Conservation (phyloP, 2,113 vertebrate genomes). For the Anas platyrhynchos region DNA sequence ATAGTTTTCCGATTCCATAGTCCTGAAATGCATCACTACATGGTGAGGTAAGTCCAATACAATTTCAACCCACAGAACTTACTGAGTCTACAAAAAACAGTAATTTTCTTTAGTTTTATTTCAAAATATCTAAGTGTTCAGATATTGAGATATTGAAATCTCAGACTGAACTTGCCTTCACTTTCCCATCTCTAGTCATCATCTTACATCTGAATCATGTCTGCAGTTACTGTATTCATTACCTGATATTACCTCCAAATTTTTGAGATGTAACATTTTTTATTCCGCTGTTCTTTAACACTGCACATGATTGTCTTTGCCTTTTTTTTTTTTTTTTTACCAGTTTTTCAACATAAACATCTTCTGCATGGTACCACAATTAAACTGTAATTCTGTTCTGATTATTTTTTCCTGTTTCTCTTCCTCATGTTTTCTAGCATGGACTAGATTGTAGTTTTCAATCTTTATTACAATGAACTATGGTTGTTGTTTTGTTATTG, state of each 20-base stretch:
- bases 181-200: not conserved
- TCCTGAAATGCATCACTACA: not conserved
- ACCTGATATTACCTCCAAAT: too few relatives aligned
- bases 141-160: not conserved
- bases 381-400: not conserved
- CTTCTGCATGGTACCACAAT: not conserved
- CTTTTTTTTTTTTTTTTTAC: not conserved
- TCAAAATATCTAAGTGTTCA: not conserved
- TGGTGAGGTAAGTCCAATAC: not conserved
- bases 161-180: not conserved
- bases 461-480: too few relatives aligned
- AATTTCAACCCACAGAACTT: not conserved
- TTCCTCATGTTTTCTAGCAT: not conserved
- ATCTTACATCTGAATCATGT: not conserved
- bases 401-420: not conserved
- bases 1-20: not conserved
- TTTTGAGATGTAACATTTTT: not conserved
- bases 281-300: not conserved
- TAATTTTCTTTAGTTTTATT: not conserved
- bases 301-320: not conserved
- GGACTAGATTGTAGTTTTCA: not conserved
- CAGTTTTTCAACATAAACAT: not conserved
- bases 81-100: not conserved
- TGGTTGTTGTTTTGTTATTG: too few relatives aligned
- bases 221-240: fast-evolving